Evolutionary conservation across 2,888 invertebrate species (phyloP), one percentile per base, ranked within the genome.

Genomic region (Hydrotaea cyrtoneurina): DNA sequence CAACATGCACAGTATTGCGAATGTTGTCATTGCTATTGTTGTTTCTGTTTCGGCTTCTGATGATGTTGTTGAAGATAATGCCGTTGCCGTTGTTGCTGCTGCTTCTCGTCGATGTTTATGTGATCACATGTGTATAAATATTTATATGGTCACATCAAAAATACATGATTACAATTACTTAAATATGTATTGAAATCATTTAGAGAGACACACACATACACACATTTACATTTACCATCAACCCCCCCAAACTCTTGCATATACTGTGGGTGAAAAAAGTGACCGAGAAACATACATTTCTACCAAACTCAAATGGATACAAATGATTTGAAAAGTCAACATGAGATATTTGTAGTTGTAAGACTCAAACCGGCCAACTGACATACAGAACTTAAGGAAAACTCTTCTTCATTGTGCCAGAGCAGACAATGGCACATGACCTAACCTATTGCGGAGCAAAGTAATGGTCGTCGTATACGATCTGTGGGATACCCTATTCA

Each of bases 281-380:
- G 55, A 55, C 55, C 55, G 55, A 55, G 8, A 53, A n/a, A 55
- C 21, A 55, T 21, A 55, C 55, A 55, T 55, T 55, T 8, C 1
- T 21, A 2, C 3, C 5, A 21, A 21, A 55, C 55, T 21, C 19
- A 21, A 19, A 55, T 55, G 7, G 21, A 55, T 55, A 4, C 21
- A 55, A 55, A 55, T 55, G 55, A 21, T 55, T 55, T 55, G 55
- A 55, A 55, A 55, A 55, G 55, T 55, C 55, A 55, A 55, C 19
- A 19, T 21, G 21, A 21, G 21, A 21, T 21, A 10, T 21, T 53
- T 17, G 31, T 31, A 31, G 3, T 31, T 31, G 31, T 31, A 31
- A 31, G 31, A 31, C 31, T 7, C 31, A 7, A 31, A 4, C 31
- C 31, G 31, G 7, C 31, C 31, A 2, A 31, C 2, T 31, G 31